Evolutionary conservation across 2,797 vertebrate species (phyloP).

Genomic region (Bufotes viridis): DNA sequence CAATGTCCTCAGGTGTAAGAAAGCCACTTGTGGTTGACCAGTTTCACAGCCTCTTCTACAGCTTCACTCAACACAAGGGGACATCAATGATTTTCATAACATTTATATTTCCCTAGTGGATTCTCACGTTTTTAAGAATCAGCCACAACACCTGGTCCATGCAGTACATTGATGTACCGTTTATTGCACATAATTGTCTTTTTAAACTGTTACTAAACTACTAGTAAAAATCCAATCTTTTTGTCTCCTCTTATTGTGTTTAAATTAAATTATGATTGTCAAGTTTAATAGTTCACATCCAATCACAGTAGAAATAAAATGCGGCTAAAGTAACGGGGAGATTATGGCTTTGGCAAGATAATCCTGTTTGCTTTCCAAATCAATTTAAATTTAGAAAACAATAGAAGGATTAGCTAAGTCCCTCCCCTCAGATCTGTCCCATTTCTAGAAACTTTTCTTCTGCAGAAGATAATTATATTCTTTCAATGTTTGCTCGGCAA

Average conservation of each 20-base stretch:
- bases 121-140: background rate
- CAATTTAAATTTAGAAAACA: conserved; percentile 47
- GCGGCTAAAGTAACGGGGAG: conserved; percentile 33
- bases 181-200: background rate
- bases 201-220: background rate
- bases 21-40: background rate
- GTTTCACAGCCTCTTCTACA: background rate
- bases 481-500: background rate
- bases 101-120: background rate
- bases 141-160: background rate
- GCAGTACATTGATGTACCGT: background rate
- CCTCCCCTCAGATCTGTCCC: background rate
- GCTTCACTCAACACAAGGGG: background rate
- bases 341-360: conserved; percentile 45
- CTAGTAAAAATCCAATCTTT: background rate
- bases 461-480: background rate
- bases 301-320: conserved; percentile 30
- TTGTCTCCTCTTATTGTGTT: background rate
- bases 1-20: too few relatives aligned
- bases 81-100: background rate
- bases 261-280: conserved; percentile 39
- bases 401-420: conserved; percentile 33
- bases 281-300: conserved; percentile 39
- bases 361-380: conserved; percentile 42
- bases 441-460: conserved; percentile 29